These are phyloP conservation scores for Drosophila mimica DNA, from an alignment of 2,888 invertebrate genomes.

Conservation along the genomic window DNA sequence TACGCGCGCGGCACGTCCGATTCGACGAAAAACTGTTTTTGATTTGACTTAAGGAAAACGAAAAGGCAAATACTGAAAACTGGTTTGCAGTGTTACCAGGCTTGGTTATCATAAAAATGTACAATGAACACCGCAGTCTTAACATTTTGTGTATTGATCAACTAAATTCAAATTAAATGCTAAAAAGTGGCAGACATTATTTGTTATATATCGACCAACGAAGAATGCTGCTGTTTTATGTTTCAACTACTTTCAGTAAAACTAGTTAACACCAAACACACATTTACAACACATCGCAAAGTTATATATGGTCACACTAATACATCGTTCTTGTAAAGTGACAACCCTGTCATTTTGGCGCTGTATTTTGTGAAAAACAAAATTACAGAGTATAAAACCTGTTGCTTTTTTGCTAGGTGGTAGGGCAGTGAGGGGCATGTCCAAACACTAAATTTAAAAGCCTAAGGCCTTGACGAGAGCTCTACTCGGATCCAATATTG, in stretches of 20 bases:
- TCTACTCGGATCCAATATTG: not conserved
- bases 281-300: not conserved
- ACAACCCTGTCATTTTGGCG: not conserved
- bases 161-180: not conserved
- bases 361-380: not conserved
- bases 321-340: not conserved
- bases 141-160: not conserved
- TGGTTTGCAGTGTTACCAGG: constrained; percentile 34
- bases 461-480: not conserved
- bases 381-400: not conserved
- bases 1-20: constrained; percentile 40
- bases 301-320: not conserved
- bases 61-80: constrained; percentile 7
- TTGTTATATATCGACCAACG: not conserved
- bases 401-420: not conserved
- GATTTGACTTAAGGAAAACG: constrained; percentile 19
- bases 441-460: too few relatives aligned
- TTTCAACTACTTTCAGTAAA: not conserved
- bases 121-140: not conserved
- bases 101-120: not conserved
- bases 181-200: not conserved
- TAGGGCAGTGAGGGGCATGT: not conserved
- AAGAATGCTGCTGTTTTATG: not conserved
- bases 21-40: constrained; percentile 16
- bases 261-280: not conserved